Conservation (phyloP, 2,888 invertebrate species). For the Geotrupes spiniger region DNA sequence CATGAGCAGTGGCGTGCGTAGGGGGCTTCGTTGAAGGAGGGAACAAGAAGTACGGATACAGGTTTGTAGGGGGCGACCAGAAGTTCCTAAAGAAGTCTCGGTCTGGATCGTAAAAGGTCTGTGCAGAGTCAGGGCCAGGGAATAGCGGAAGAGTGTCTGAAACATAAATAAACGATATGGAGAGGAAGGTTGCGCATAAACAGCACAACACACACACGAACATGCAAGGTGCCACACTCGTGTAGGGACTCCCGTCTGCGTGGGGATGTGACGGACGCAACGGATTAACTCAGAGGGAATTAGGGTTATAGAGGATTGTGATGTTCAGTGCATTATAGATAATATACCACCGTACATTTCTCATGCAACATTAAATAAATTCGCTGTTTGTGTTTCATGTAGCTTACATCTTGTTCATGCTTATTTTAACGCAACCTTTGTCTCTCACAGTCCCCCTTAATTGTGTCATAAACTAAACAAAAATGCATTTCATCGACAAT, state of each 20-base stretch:
- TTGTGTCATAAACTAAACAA: no score
- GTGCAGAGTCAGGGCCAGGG: conserved; percentile 59
- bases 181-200: conserved; percentile 12
- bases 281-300: conserved; percentile 1
- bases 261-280: conserved; percentile 4
- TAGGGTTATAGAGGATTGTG: conserved; percentile 13
- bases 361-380: conserved; percentile 12
- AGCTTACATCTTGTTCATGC: no score
- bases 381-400: no score
- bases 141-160: conserved; percentile 58
- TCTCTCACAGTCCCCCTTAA: no score
- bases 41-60: conserved; percentile 61
- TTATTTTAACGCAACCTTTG: no score
- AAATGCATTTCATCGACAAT: no score
- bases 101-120: conserved; percentile 55
- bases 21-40: conserved; percentile 48
- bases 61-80: conserved; percentile 56
- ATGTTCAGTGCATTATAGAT: conserved; percentile 15
- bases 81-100: conserved; percentile 56
- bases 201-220: conserved; percentile 4
- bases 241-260: conserved; percentile 21
- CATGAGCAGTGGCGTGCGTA: conserved; percentile 45
- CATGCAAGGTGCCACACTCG: conserved; percentile 10
- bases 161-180: conserved; percentile 50
- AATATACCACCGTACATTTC: conserved; percentile 8